Conservation (phyloP, 2,797 vertebrate species). For the Cossypha caffra region DNA sequence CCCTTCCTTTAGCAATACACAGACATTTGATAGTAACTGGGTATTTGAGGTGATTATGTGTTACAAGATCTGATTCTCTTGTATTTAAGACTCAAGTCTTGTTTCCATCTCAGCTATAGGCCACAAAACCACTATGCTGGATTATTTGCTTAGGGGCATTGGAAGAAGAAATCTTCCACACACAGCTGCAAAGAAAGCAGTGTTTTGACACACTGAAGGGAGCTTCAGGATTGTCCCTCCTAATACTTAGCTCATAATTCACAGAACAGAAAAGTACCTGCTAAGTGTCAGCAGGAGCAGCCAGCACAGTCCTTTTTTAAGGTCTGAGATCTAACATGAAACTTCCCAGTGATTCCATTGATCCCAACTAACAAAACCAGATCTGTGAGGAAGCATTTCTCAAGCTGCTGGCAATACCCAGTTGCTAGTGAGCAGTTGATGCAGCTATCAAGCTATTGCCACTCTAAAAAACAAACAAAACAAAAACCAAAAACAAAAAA, state of each 20-base stretch:
- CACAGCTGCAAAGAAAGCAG: neutral
- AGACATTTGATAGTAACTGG: conserved; percentile 31
- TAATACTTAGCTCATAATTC: neutral
- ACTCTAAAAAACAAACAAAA: neutral
- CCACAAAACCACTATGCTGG: neutral
- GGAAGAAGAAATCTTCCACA: neutral
- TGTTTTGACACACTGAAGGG: neutral
- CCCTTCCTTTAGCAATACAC: conserved; percentile 44
- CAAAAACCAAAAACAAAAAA: neutral
- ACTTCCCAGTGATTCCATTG: neutral
- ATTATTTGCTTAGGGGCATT: neutral
- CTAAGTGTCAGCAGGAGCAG: neutral
- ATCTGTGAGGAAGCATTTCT: neutral
- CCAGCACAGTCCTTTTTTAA: neutral
- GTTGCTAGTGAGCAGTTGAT: neutral
- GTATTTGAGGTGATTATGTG: conserved; percentile 34
- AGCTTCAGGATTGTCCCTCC: neutral
- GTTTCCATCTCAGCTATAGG: neutral
- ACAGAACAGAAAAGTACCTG: neutral
- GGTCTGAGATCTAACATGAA: neutral
- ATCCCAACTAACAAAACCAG: neutral
- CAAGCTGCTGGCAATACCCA: neutral
- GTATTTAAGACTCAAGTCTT: neutral
- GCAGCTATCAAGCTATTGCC: neutral
- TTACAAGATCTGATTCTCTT: conserved; percentile 28